Evolutionary conservation across 2,797 vertebrate genomes (phyloP).

Genomic region (Heteromormyrus szaboi): DNA sequence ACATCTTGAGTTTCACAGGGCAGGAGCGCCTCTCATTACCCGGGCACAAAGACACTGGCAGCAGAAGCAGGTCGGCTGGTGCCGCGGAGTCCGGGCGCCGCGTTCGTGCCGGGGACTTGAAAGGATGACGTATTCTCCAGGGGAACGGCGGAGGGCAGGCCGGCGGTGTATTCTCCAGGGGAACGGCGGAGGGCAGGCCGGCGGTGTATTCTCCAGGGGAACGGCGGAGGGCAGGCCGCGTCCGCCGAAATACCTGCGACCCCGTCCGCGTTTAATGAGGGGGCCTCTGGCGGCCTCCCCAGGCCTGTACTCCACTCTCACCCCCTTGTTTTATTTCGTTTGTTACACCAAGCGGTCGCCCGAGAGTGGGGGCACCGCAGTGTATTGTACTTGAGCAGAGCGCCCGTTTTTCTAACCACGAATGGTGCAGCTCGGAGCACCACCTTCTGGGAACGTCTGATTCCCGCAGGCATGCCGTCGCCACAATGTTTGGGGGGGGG

Average conservation of each 20-base stretch:
- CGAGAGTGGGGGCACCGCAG: not conserved
- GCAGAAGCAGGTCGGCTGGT: conserved; percentile 43
- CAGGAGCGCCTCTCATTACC: conserved; percentile 60
- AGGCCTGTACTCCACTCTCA: not conserved
- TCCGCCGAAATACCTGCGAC: conserved; percentile 18
- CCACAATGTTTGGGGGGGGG: conserved; percentile 13
- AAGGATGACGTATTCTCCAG: conserved; percentile 25
- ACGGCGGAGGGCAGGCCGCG: conserved; percentile 34
- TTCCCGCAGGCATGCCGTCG: conserved; percentile 19
- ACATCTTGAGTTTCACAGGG: conserved; percentile 60
- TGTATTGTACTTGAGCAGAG: not conserved
- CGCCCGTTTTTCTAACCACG: not conserved
- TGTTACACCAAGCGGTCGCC: not conserved
- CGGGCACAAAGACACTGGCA: conserved; percentile 45
- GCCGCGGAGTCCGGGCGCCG: conserved; percentile 30
- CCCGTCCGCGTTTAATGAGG: conserved; percentile 34
- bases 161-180: too few species aligned
- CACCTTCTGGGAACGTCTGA: conserved; percentile 20
- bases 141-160: too few species aligned
- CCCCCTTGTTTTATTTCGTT: not conserved
- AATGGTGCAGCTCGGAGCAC: conserved; percentile 27
- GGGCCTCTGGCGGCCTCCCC: conserved; percentile 16
- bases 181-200: not conserved
- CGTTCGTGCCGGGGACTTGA: conserved; percentile 24
- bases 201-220: conserved; percentile 26